Evolutionary conservation across 2,888 invertebrate genomes (phyloP), one percentile per base, ranked within the genome.

Genomic region (Labia minor): DNA sequence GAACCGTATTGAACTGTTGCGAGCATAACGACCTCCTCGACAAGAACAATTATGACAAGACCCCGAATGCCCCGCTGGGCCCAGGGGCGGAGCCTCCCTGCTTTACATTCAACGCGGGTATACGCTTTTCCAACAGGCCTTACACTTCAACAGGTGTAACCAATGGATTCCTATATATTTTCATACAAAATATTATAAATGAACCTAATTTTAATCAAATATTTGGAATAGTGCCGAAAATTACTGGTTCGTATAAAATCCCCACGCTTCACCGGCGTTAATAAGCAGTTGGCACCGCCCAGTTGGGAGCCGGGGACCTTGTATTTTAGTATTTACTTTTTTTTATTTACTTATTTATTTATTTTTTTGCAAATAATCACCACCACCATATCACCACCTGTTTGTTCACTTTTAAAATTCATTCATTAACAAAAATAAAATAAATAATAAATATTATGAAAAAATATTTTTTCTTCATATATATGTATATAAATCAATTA

Each of bases 161-260:
- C 49, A 49, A 49, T 49, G 49, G 49, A 16, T 16, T 3, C 14
- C 3, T 11, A 49, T 11, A 49, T n/a, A 49, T 49, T 3, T 49
- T 14, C 49, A 11, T n/a, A 49, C 49, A 49, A 49, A 49, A 49
- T 49, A 49, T 49, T 49, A 49, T 49, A 49, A 49, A 49, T 49
- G 49, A 49, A 16, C 8, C 49, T 49, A 49, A 49, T 49, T 49
- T 49, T 49, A 49, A 49, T 49, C 49, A 11, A 49, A 49, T 16
- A 49, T 49, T 49, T 49, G 49, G 49, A 49, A 49, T 49, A 49
- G 49, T 49, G 49, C 49, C 49, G 49, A 16, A 16, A 49, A 49
- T 49, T 16, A 49, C 49, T 49, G 49, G 49, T 11, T 14, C 49
- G n/a, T 49, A 14, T 49, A 49, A 49, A 11, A n/a, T 16, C 49